Evolutionary conservation across 2,113 vertebrate genomes (phyloP), one percentile per base, ranked within the genome.

Genomic region (Mastomys natalensis): DNA sequence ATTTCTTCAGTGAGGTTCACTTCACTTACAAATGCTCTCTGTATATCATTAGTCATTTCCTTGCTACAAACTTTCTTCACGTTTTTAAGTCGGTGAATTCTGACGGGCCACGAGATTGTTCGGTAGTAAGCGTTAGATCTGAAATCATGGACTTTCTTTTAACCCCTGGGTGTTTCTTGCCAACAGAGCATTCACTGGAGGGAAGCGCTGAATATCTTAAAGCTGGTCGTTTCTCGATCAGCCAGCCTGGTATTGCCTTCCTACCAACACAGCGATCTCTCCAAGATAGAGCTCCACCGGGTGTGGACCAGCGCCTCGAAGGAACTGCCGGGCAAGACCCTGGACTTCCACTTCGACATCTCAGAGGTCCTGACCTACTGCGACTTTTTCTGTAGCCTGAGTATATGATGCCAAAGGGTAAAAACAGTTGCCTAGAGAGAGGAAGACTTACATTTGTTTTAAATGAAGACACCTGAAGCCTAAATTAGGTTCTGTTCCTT

Each of bases 321-420:
- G 97, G 99, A 99, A 70, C 98, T 99, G 48, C 99, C 99, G 4
- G 99, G 99, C 51, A 99, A 99, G 98, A 99, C 99, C 5, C 98
- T 99, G 94, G 99, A 99, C 95, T 99, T 99, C 95, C 99, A 99
- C 93, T 99, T 99, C 90, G 99, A 99, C 98, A 99, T 99, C 96
- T 99, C 99, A 40, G 99, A 99, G 99, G 99, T 99, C 97, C 81
- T 96, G n/a, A 92, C 31, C 73, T 22, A 7, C 37, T n/a, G 77
- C n/a, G 66, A 72, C 64, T 76, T 80, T 60, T 93, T n/a, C 43
- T 62, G 73, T 0, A 73, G 64, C 51, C 10, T 68, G 60, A 40
- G 62, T 72, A 37, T 51, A 3, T 13, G 45, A 21, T 74, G 11
- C 21, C 48, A 48, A 21, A 88, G 85, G 11, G 91, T 66, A 85